These are phyloP conservation scores for Lutjanus campechanus DNA, from an alignment of 2,797 vertebrate genomes.

Conservation along the genomic window DNA sequence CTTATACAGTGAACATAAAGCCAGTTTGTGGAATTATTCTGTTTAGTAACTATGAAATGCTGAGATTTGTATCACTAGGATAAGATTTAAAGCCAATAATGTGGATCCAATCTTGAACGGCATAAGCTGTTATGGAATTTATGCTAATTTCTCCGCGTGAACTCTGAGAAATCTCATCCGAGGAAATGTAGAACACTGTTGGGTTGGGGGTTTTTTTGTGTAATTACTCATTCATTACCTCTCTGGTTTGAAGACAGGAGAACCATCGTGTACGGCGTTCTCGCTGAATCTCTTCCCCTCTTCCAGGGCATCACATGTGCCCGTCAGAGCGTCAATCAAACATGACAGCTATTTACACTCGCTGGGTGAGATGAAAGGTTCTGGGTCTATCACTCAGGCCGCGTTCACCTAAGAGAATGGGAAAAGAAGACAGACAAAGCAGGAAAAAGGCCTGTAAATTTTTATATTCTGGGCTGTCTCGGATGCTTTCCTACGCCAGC, in stretches of 20 bases:
- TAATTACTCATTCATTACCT: constrained; percentile 75
- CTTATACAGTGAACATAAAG: background rate
- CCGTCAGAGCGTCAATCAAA: constrained; percentile 86
- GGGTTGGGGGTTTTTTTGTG: constrained; percentile 54
- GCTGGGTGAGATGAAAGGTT: constrained; percentile 83
- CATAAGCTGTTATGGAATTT: constrained; percentile 26
- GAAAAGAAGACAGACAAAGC: constrained; percentile 79
- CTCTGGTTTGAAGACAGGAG: constrained; percentile 53
- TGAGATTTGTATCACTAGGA: constrained; percentile 2
- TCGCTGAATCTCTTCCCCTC: constrained; percentile 56
- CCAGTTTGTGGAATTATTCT: constrained; percentile 2
- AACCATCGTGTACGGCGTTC: constrained; percentile 50
- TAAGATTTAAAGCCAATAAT: constrained; percentile 32
- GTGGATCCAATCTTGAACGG: constrained; percentile 19
- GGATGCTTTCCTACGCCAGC: constrained; percentile 66
- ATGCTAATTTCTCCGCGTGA: constrained; percentile 42
- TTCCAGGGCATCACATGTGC: constrained; percentile 69
- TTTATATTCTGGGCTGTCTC: constrained; percentile 79
- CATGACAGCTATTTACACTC: constrained; percentile 88
- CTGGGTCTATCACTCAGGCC: constrained; percentile 77
- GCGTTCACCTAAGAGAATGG: constrained; percentile 75
- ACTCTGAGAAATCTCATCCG: constrained; percentile 42
- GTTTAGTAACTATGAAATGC: constrained; percentile 17
- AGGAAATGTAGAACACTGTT: constrained; percentile 55
- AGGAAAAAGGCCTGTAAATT: constrained; percentile 75